Evolutionary conservation across 2,888 invertebrate species (phyloP), one percentile per base, ranked within the genome.

Genomic region (Pyrrhia umbra): DNA sequence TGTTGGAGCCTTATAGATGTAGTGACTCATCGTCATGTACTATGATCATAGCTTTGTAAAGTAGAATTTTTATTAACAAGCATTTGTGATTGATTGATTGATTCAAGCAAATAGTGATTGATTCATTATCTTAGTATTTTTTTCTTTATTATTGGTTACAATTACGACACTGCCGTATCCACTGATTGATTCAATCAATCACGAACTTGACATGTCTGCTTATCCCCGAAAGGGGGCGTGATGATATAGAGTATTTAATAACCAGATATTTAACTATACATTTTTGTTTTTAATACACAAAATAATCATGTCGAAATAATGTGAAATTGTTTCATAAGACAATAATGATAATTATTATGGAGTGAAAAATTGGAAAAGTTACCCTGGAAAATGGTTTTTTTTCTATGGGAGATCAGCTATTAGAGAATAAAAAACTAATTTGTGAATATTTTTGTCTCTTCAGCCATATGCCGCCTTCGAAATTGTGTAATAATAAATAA

Each of bases 271-370:
- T 47, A 42, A 25, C 16, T 30, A 21, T 45, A 25, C n/a, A n/a
- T 34, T 25, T 30, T 65, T 65, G 34, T 54, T 49, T 68, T 27
- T 9, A 23, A 47, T 13, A 55, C 21, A 68, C 65, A 25, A 68
- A 42, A 55, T 52, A 25, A 34, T 58, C 68, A 30, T 63, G 67
- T 63, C 34, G 3, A 34, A 34, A 34, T 34, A 34, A 34, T 34
- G 34, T 34, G 34, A 1, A 5, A 13, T 34, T n/a, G n/a, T 34
- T 34, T 34, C 13, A 34, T n/a, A 34, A 34, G n/a, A 34, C 1
- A n/a, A 0, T 6, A 9, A 27, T 9, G 9, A 9, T 27, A 2
- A 6, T 27, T n/a, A n/a, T n/a, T n/a, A n/a, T n/a, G n/a, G n/a
- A n/a, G n/a, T n/a, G n/a, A n/a, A n/a, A n/a, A n/a, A n/a, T n/a